Base-by-base conservation (phyloP, 2,888 invertebrate species). In the Mythimna albipuncta region DNA sequence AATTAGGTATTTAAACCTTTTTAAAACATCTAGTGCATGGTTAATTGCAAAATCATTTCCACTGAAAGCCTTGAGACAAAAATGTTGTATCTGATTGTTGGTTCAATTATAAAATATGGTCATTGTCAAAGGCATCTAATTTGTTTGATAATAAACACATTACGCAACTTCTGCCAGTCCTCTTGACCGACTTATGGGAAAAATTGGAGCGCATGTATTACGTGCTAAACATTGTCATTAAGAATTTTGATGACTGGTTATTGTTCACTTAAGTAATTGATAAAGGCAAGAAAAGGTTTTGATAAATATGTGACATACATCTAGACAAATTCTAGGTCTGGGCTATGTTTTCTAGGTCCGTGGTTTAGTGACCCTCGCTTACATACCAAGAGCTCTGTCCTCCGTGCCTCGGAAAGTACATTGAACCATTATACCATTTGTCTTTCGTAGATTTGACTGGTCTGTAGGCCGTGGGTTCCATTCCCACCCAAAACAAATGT, bases 181-280 rank as follows among this genome's bases (percentile, higher is more conserved):
- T 84, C 87, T 87, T 86, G 86, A 86, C 86, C 86, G 87, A 86
- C 80, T 85, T 86, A 65, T 73, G 64, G 65, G 63, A 77, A 86
- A 85, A 86, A 85, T 82, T 85, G 70, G 86, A 83, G 59, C 86
- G 78, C 57, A 85, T 84, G 61, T 63, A 69, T 69, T 84, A 86
- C 86, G 86, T 86, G 86, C 75, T 65, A 13, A 11, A 77, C 55
- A 78, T 69, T 68, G 38, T 81, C 68, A 81, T 77, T 86, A 75
- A 65, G 35, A 54, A 13, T 38, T 64, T 69, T 50, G 65, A 68
- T 69, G 64, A 38, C 54, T 70, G 35, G 57, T 16, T 61, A 69
- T 69, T 75, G 64, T 67, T 67, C 64, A 55, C 6, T 21, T 32
- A 50, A 55, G 44, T 58, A 52, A 47, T 58, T 52, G 21, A 32